Base-by-base conservation (phyloP, 2,888 invertebrate species). In the Linnaemya vulpina region DNA sequence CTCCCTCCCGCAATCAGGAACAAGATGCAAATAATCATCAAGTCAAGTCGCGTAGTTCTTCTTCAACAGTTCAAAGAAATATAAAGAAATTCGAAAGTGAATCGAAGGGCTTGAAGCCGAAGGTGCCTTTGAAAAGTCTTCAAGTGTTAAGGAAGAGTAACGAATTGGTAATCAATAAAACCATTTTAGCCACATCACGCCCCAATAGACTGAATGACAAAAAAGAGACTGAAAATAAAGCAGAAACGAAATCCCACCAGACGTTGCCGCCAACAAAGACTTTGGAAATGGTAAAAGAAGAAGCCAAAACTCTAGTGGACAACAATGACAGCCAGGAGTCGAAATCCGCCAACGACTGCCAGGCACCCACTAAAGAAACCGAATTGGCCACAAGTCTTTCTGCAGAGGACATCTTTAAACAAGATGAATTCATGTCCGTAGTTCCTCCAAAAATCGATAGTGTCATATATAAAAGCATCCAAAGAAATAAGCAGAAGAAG, bases 131-230 rank as follows among this genome's bases (percentile, higher is more conserved):
- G 10, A 92, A 92, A 86, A 90, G 91, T 73, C 88, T 88, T 9
- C 89, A 91, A 58, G 89, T 92, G 38, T 80, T 91, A 63, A 89
- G 89, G n/a, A 90, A 90, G 62, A 90, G 90, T n/a, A 90, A 90
- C 30, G 91, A 92, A 63, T 76, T 90, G 17, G 87, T 88, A 43
- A 71, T 67, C 15, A 75, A 76, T 25, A 86, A 83, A 73, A 65
- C 82, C 67, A 85, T 77, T n/a, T n/a, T n/a, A 40, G 30, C 3
- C 10, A 25, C 22, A 40, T 7, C 60, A 5, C 46, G 60, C 1
- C 10, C 60, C 3, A 86, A 87, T 43, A 84, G 17, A 38, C 5
- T n/a, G 17, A 49, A 10, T 46, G n/a, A 5, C 17, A 46, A 81
- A 68, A 53, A 17, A 40, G 81, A 83, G n/a, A 10, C n/a, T 25